Base-by-base conservation (phyloP, 2,888 invertebrate species). In the Sinodicranocentrus sp. region DNA sequence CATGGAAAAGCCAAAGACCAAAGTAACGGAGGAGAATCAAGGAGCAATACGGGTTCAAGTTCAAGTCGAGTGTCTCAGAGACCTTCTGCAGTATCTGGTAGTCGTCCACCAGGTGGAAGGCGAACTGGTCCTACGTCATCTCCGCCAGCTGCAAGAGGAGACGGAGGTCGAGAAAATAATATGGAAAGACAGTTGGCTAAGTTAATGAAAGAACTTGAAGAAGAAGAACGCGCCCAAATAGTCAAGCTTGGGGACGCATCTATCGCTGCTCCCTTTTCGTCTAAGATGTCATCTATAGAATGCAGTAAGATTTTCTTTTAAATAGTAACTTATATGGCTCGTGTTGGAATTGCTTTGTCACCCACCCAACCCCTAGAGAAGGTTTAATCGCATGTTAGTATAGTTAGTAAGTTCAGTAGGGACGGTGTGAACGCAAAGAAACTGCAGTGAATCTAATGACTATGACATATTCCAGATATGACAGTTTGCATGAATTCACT, bases 221-320 rank as follows among this genome's bases (percentile, higher is more conserved):
- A 97, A 82, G 94, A 94, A 85, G 97, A 98, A 73, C 94, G 94
- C 89, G 93, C 95, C 0, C 95, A 96, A 88, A 93, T 99, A 63
- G 98, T 99, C 0, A 95, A 98, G 90, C 91, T 99, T 72, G 99
- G 99, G 1, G 99, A 99, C 91, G 99, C 99, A 1, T 98, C 98
- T 89, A 99, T 99, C 82, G 99, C 99, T 0, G 98, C 99, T 1
- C 99, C 99, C 0, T 99, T 99, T 90, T 99, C 99, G 0, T 98
- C 98, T 89, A 97, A 97, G 91, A 93, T 97, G 85, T 97, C 98
- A 6, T 98, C 98, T 52, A 97, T 98, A 90, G 93, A 95, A 90
- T 98, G 98, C 91, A 97, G 97, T 98, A 91, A 93, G 95, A 93
- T 76, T 54, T 63, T 61, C 2, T 19, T 1, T 43, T 70, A 25